These are phyloP conservation scores for Sebastes schlegelii DNA, from an alignment of 2,113 vertebrate genomes.

Conservation along the genomic window DNA sequence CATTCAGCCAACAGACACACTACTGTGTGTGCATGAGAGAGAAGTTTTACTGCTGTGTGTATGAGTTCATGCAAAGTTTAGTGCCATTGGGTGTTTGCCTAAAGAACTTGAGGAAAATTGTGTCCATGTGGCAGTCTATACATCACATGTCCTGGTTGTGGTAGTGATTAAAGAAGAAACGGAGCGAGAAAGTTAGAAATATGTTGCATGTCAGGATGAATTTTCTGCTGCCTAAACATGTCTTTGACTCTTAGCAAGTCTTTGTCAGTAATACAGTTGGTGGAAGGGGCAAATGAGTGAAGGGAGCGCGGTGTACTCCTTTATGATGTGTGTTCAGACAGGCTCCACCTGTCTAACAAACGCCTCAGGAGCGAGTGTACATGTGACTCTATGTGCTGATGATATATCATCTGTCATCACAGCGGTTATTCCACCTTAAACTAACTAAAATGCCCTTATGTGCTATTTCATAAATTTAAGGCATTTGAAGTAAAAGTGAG, in stretches of 20 bases:
- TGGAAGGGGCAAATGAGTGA: background rate
- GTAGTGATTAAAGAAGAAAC: background rate
- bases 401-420: background rate
- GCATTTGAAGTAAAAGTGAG: no score
- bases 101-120: slow-evolving; percentile 25
- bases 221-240: slow-evolving; percentile 8
- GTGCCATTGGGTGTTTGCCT: slow-evolving; percentile 18
- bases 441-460: background rate
- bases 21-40: background rate
- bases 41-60: slow-evolving; percentile 18
- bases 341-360: slow-evolving; percentile 24
- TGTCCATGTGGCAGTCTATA: slow-evolving; percentile 34
- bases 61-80: slow-evolving; percentile 50
- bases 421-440: background rate
- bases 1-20: slow-evolving; percentile 11
- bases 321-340: slow-evolving; percentile 23
- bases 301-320: background rate
- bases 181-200: background rate
- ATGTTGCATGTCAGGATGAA: slow-evolving; percentile 11
- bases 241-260: background rate
- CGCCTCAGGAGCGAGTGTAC: background rate
- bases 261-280: background rate
- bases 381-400: no score
- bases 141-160: slow-evolving; percentile 13
- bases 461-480: background rate